Evolutionary conservation across 2,888 invertebrate genomes (phyloP).

Genomic region (Eulithis testata): DNA sequence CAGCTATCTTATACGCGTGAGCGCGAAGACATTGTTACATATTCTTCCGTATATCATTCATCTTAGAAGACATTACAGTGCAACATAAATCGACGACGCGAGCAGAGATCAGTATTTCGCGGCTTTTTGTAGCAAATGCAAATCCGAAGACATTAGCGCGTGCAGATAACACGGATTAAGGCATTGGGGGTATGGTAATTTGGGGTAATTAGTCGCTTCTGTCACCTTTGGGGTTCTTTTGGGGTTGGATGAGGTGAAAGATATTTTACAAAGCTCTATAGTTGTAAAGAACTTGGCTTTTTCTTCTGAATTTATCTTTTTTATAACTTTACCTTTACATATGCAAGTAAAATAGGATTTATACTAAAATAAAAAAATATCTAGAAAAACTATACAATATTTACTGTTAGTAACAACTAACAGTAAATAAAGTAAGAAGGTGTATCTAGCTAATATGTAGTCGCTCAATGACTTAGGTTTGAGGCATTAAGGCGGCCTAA

Average conservation of each 20-base stretch:
- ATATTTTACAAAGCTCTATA: background rate
- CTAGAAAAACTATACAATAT: too few relatives aligned
- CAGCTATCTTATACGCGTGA: too few relatives aligned
- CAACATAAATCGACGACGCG: slow-evolving; percentile 30
- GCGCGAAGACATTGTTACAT: background rate
- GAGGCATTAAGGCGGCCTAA: too few relatives aligned
- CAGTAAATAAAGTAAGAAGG: too few relatives aligned
- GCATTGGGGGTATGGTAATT: slow-evolving; percentile 52
- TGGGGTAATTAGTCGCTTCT: slow-evolving; percentile 59
- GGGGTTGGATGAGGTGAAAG: slow-evolving; percentile 15
- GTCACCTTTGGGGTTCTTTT: slow-evolving; percentile 30
- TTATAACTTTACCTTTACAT: too few relatives aligned
- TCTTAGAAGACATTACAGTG: slow-evolving; percentile 4
- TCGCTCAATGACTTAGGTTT: too few relatives aligned
- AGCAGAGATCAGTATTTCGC: slow-evolving; percentile 26
- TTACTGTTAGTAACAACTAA: too few relatives aligned
- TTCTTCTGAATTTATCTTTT: too few relatives aligned
- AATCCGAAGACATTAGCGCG: slow-evolving; percentile 79
- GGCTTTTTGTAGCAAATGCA: slow-evolving; percentile 60
- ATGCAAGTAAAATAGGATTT: too few relatives aligned
- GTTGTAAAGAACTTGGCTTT: too few relatives aligned
- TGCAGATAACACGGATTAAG: slow-evolving; percentile 81
- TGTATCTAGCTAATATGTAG: too few relatives aligned
- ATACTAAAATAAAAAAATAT: too few relatives aligned
- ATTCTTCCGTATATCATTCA: background rate